A percentile compares a stretch with the other conserved stretches of the same genome.
Evolutionary conservation across 2,797 vertebrate genomes (phyloP).

Genomic region (Sparidentex hasta): DNA sequence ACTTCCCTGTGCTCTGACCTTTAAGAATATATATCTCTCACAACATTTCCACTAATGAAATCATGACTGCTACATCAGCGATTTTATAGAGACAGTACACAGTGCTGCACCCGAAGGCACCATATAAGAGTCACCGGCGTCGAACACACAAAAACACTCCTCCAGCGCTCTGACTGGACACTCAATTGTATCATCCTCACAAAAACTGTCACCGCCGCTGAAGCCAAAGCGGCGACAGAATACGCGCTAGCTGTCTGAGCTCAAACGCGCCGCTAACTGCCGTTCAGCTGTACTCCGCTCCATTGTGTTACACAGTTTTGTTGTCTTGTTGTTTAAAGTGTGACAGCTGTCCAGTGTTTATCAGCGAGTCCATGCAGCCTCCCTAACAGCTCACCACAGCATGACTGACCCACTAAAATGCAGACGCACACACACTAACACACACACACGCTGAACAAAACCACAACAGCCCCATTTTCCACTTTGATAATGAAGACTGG

Average conservation of each 20-base stretch:
- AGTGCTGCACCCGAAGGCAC: conserved; percentile 26
- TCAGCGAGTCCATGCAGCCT: conserved; percentile 72
- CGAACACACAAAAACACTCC: not conserved
- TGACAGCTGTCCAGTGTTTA: conserved; percentile 80
- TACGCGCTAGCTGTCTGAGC: conserved; percentile 1
- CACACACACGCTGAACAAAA: conserved; percentile 51
- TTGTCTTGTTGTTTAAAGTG: conserved; percentile 75
- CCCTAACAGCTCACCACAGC: conserved; percentile 73
- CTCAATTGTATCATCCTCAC: conserved; percentile 11
- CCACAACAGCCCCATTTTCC: conserved; percentile 62
- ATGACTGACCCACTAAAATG: conserved; percentile 77
- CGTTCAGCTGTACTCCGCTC: conserved; percentile 6
- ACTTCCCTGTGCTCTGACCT: not conserved
- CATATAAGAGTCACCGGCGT: not conserved
- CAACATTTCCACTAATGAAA: conserved; percentile 1
- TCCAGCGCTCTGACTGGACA: not conserved
- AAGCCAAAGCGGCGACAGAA: not conserved
- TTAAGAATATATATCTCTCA: not conserved
- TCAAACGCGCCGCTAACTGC: conserved; percentile 5
- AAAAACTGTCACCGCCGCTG: not conserved
- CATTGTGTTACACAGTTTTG: conserved; percentile 52
- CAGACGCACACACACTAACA: conserved; percentile 22
- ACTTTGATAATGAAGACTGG: conserved; percentile 70
- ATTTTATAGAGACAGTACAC: not conserved
- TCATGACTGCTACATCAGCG: not conserved